Base-by-base conservation (phyloP, 2,888 invertebrate genomes). In the Epirrita christyi region DNA sequence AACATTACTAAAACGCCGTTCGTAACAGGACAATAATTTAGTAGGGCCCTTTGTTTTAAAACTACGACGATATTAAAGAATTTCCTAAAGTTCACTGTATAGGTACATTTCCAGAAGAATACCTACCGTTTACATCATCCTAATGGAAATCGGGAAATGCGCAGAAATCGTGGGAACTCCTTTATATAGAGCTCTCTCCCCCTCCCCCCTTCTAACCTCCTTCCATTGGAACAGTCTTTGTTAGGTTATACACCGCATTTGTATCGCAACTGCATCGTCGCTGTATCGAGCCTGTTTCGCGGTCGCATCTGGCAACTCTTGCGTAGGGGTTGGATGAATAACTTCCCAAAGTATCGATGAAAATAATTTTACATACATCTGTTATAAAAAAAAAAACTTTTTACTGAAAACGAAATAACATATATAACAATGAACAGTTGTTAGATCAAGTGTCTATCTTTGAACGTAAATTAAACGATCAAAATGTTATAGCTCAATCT, bases 401-500 rank as follows among this genome's bases (percentile, higher is more conserved):
- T n/a, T n/a, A n/a, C n/a, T n/a, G n/a, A n/a, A n/a, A n/a, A n/a
- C n/a, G n/a, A n/a, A n/a, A n/a, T n/a, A n/a, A n/a, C n/a, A n/a
- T n/a, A n/a, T n/a, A n/a, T n/a, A n/a, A n/a, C n/a, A n/a, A n/a
- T n/a, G n/a, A n/a, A n/a, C n/a, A n/a, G n/a, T n/a, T n/a, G n/a
- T n/a, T n/a, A n/a, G n/a, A n/a, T n/a, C n/a, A n/a, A n/a, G n/a
- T 21, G 4, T 14, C 8, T 14, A 1, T 14, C 14, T 38, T 6
- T 21, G n/a, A 52, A 27, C n/a, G 40, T 21, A 40, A 53, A 46
- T 42, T 37, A 47, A 47, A 28, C 27, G 3, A 53, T 54, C 5
- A 48, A 58, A 58, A 38, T 44, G 32, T 53, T 37, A 43, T 53
- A 15, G 36, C 41, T 46, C 54, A 46, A 54, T 50, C 45, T 54